A percentile compares a stretch with the other conserved stretches of the same genome.
phyloP scores from a whole-genome alignment of 2,113 vertebrate species.

The Scomber scombrus region DNA sequence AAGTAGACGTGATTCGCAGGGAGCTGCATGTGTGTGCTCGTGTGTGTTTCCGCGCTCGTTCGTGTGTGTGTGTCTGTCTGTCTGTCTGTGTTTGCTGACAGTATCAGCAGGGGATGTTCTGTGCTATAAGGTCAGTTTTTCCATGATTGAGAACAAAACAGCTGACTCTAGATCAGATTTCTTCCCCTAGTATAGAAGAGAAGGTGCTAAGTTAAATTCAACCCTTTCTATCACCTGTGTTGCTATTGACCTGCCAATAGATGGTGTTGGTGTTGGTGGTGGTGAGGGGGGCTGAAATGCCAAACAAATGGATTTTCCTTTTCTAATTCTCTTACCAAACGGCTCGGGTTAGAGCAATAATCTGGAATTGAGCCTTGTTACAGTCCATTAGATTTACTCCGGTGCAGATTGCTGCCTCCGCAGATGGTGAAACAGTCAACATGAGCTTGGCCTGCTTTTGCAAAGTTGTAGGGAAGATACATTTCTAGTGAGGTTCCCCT shows the following conservation, averaged over 20 bases:
- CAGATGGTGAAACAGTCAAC: conserved; percentile 57
- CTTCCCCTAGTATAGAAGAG: not conserved
- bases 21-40: conserved; percentile 4
- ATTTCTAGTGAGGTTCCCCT: conserved; percentile 27
- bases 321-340: conserved; percentile 75
- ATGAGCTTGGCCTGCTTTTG: conserved; percentile 41
- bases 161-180: conserved; percentile 20
- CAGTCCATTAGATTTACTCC: conserved; percentile 71
- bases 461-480: conserved; percentile 31
- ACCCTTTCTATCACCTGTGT: not conserved
- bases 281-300: conserved; percentile 13
- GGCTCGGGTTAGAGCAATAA: conserved; percentile 63
- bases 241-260: conserved; percentile 39
- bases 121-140: conserved; percentile 41
- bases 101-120: conserved; percentile 30
- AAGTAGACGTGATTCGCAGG: conserved; percentile 44
- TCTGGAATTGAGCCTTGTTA: conserved; percentile 70
- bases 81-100: conserved; percentile 38
- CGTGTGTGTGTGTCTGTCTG: conserved; percentile 24
- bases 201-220: not conserved
- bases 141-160: conserved; percentile 25
- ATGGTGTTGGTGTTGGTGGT: not conserved
- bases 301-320: conserved; percentile 65
- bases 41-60: not conserved
- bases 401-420: conserved; percentile 41